Base-by-base conservation (phyloP, 2,888 invertebrate genomes). In the Mimachlamys varia region DNA sequence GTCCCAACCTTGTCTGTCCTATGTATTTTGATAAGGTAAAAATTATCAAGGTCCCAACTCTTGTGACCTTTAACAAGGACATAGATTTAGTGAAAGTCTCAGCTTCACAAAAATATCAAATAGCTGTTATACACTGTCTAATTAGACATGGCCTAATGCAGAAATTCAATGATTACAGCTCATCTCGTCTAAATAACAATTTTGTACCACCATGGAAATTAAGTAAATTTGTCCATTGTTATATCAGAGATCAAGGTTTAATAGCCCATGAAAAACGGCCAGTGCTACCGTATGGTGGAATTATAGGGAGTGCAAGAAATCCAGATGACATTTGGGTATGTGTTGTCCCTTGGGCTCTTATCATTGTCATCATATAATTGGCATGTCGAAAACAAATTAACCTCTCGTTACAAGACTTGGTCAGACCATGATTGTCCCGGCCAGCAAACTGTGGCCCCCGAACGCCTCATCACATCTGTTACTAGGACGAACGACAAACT, bases 351-450 rank as follows among this genome's bases (percentile, higher is more conserved):
- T n/a, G 49, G 50, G 88, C 17, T 50, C n/a, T 33, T 44, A 5
- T 50, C 50, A 88, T 88, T 55, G 50, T 88, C 87, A 87, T 87
- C 44, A 87, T 22, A 49, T 87, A 89, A 89, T 89, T 44, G 87
- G n/a, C 58, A 87, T 89, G 89, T 76, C 76, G 87, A 49, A 87
- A 87, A 76, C 87, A 89, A 55, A 89, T 89, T 89, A 89, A 89
- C 89, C 89, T 87, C 38, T 87, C 87, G 76, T 76, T 76, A 76
- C 33, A 76, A 76, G 76, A 76, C 76, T 76, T 76, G 76, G 76
- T 76, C 76, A 76, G 33, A 76, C 76, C 27, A 33, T 76, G 76
- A 76, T 76, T 76, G 76, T 27, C 76, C 33, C 76, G 22, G 33
- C 76, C 76, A 76, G 17, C 76, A 76, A 76, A 27, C 76, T 76